Base-by-base conservation (phyloP, 2,888 invertebrate species). In the Julus scanicus region DNA sequence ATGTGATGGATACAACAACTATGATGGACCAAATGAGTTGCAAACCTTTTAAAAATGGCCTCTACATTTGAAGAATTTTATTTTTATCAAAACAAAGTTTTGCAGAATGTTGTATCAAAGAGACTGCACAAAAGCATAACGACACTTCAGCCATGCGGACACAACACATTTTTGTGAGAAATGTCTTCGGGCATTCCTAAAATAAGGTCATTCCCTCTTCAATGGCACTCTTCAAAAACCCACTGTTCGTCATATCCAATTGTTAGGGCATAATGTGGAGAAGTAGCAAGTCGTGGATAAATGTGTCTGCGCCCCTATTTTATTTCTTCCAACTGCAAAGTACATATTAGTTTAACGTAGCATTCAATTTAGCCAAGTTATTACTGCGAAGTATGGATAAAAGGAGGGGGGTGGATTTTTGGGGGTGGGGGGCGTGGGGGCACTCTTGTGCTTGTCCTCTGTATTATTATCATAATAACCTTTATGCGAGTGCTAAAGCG, bases 261-360 rank as follows among this genome's bases (percentile, higher is more conserved):
- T 71, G 71, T 71, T 71, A 71, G 1, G 11, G 71, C 71, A 29
- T 29, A 71, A 71, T 71, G 71, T n/a, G 57, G 57, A 6, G 57
- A 63, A 53, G 53, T 17, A 53, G 63, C 63, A 63, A 53, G 63
- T 63, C 63, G 63, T 53, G 53, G 53, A 53, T 9, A 53, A 53
- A 53, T 15, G 15, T 13, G 44, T 63, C 4, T n/a, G 57, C 29
- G 71, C 29, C 44, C 71, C 71, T 29, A 71, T 71, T 71, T 71
- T 71, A 71, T 71, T 71, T 71, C 71, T 71, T 29, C 71, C 20
- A 29, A 71, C 71, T 71, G 71, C 71, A 71, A 71, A 71, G 71
- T 71, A 71, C 71, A 71, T 71, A 71, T 71, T 71, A 71, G 71
- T 71, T 71, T 71, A 71, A 71, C 71, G 71, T 71, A 71, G 71